These are phyloP conservation scores for Penaeus chinensis DNA, from an alignment of 1,140 invertebrate genomes.

Conservation along the genomic window DNA sequence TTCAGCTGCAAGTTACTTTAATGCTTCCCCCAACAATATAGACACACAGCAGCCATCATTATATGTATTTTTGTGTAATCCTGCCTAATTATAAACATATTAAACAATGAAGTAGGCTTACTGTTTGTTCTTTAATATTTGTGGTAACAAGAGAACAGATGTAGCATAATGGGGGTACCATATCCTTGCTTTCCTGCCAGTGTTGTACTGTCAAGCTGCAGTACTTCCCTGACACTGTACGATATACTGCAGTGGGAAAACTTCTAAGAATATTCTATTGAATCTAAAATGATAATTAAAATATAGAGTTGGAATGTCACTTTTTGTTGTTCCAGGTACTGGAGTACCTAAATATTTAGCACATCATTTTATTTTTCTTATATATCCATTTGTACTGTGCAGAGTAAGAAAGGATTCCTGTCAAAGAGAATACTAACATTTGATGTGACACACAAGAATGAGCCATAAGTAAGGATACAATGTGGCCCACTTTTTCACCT, in stretches of 20 bases:
- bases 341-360: conserved; percentile 48
- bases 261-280: conserved; percentile 42
- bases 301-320: conserved; percentile 47
- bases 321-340: conserved; percentile 36
- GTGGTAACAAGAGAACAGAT: background rate
- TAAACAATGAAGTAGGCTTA: background rate
- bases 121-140: background rate
- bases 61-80: too few relatives aligned
- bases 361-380: conserved; percentile 31
- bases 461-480: conserved; percentile 23
- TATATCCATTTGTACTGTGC: conserved; percentile 41
- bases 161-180: background rate
- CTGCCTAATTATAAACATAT: too few relatives aligned
- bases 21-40: too few relatives aligned
- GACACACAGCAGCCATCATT: too few relatives aligned
- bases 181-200: conserved; percentile 33
- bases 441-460: conserved; percentile 14
- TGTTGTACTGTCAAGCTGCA: conserved; percentile 45
- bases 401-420: conserved; percentile 46
- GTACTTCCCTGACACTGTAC: conserved; percentile 38
- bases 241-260: conserved; percentile 19
- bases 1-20: too few relatives aligned
- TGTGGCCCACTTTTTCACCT: conserved; percentile 23
- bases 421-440: conserved; percentile 26
- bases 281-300: conserved; percentile 41